A percentile compares a stretch with the other conserved stretches of the same genome.
Conservation (phyloP, 2,797 vertebrate species). For the Mormyrops boulengeri region DNA sequence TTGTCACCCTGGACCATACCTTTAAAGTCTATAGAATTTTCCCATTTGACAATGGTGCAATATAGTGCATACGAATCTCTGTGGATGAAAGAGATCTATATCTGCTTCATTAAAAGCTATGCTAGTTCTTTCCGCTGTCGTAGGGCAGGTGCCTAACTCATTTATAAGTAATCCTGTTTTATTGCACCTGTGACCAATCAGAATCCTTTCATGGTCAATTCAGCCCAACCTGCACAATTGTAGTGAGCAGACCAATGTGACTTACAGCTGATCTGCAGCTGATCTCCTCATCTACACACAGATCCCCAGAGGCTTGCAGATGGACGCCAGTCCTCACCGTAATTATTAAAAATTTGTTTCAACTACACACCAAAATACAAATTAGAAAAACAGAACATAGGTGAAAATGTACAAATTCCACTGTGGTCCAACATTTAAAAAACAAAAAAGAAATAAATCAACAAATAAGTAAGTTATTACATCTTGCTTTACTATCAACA, state of each 20-base stretch:
- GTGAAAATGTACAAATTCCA: background rate
- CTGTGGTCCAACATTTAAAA: background rate
- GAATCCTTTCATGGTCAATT: slow-evolving; percentile 47
- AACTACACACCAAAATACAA: background rate
- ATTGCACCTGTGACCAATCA: slow-evolving; percentile 58
- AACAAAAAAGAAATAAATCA: background rate
- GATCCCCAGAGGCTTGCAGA: background rate
- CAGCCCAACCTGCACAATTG: slow-evolving; percentile 19
- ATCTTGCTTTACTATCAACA: background rate
- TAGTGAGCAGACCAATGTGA: slow-evolving; percentile 54
- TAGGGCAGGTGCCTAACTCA: slow-evolving; percentile 38
- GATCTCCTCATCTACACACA: slow-evolving; percentile 28
- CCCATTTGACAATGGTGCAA: background rate
- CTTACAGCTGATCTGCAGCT: slow-evolving; percentile 47
- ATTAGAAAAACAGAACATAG: background rate
- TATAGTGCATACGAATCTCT: slow-evolving; percentile 48
- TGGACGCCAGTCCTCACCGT: background rate
- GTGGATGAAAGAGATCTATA: slow-evolving; percentile 48
- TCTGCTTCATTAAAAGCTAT: slow-evolving; percentile 33
- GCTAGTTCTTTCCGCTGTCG: background rate
- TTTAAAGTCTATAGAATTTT: background rate
- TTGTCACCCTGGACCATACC: background rate
- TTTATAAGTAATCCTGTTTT: slow-evolving; percentile 57
- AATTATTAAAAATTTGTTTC: background rate
- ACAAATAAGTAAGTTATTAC: background rate